A percentile compares a stretch with the other conserved stretches of the same genome.
phyloP scores from a whole-genome alignment of 2,797 vertebrate genomes.

The Protosalanx chinensis region DNA sequence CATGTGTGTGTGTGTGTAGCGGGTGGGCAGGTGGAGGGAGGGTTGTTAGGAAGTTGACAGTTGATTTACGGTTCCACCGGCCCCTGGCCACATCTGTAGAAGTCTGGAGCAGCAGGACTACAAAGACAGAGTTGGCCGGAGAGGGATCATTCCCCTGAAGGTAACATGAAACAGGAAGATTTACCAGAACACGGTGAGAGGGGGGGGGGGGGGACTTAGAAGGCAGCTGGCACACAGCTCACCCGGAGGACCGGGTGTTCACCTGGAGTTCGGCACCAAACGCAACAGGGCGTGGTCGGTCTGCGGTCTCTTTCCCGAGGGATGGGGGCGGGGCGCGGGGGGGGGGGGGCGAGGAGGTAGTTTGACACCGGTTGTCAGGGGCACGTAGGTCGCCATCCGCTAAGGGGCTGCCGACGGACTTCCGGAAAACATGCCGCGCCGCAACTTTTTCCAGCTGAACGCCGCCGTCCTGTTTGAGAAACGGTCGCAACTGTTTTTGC shows the following conservation, averaged over 20 bases:
- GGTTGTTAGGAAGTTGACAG: not conserved
- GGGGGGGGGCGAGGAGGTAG: constrained; percentile 14
- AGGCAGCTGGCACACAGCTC: constrained; percentile 53
- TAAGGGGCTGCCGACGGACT: too few relatives aligned
- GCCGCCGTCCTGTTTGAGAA: too few relatives aligned
- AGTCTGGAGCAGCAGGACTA: constrained; percentile 3
- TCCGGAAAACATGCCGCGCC: too few relatives aligned
- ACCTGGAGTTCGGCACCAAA: constrained; percentile 39
- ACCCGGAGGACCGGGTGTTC: constrained; percentile 48
- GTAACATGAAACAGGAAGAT: constrained; percentile 58
- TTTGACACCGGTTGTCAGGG: constrained; percentile 23
- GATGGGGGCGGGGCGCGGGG: too few relatives aligned
- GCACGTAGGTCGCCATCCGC: too few relatives aligned
- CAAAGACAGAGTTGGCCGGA: constrained; percentile 16
- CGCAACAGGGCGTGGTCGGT: constrained; percentile 15
- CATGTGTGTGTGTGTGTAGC: too few relatives aligned
- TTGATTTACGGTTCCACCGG: constrained; percentile 18
- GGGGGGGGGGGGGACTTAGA: constrained; percentile 25
- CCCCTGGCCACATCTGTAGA: constrained; percentile 15
- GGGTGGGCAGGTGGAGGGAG: not conserved
- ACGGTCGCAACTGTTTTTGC: too few relatives aligned
- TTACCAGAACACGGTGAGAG: constrained; percentile 41
- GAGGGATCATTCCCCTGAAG: constrained; percentile 38
- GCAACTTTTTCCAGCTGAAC: too few relatives aligned
- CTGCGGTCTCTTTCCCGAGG: too few relatives aligned